A percentile compares a stretch with the other conserved stretches of the same genome.
phyloP scores from a whole-genome alignment of 2,113 vertebrate species.

The Ramphastos sulfuratus region DNA sequence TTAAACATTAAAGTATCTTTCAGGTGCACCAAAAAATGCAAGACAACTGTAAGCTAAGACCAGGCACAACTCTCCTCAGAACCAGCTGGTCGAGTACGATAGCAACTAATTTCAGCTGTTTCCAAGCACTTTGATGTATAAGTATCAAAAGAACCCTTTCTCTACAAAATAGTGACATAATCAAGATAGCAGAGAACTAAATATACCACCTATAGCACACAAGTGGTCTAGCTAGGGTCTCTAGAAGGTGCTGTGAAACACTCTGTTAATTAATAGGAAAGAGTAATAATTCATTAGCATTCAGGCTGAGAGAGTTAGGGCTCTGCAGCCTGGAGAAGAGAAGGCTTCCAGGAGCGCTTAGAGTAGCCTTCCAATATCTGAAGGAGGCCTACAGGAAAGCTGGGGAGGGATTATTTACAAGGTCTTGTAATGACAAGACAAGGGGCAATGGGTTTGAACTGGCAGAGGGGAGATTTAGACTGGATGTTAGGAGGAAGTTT shows the following conservation, averaged over 20 bases:
- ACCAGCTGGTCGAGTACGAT: neutral
- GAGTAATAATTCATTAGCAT: constrained; percentile 38
- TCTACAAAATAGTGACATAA: neutral
- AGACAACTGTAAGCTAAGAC: neutral
- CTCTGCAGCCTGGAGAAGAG: too few relatives aligned
- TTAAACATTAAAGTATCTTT: constrained; percentile 35
- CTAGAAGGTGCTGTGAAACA: constrained; percentile 24
- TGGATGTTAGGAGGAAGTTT: too few relatives aligned
- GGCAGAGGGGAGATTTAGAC: too few relatives aligned
- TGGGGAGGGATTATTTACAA: too few relatives aligned
- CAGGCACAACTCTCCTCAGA: neutral
- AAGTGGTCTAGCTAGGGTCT: neutral
- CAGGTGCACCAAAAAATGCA: constrained; percentile 26
- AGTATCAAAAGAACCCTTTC: neutral
- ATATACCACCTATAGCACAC: neutral
- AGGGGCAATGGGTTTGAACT: too few relatives aligned
- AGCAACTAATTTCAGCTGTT: constrained; percentile 34
- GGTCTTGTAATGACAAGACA: too few relatives aligned
- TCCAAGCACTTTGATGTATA: constrained; percentile 28
- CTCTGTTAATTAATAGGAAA: constrained; percentile 26
- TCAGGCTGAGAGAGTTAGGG: neutral
- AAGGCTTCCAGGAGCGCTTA: too few relatives aligned
- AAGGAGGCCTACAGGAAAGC: too few relatives aligned
- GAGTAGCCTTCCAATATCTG: too few relatives aligned
- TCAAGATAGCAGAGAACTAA: neutral